A percentile compares a stretch with the other conserved stretches of the same genome.
phyloP scores from a whole-genome alignment of 2,797 vertebrate species.

The Margarornis squamiger region DNA sequence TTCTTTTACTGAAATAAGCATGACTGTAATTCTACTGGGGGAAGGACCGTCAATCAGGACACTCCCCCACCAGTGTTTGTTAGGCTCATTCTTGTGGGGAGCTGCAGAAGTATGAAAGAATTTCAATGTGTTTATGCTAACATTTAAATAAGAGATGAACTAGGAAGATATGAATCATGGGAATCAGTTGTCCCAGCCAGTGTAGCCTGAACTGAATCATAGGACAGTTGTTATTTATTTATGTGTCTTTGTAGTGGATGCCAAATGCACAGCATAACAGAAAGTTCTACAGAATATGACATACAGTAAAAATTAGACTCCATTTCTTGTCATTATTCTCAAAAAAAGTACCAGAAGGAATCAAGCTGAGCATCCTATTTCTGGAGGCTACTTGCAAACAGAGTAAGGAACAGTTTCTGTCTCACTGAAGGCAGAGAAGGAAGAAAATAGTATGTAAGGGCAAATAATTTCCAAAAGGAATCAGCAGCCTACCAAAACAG shows the following conservation, averaged over 20 bases:
- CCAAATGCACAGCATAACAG: background rate
- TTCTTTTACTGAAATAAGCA: background rate
- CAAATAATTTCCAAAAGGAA: background rate
- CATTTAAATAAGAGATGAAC: conserved; percentile 36
- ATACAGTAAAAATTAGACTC: background rate
- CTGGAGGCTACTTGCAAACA: background rate
- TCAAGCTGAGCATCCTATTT: background rate
- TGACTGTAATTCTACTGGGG: background rate
- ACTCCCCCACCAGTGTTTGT: background rate
- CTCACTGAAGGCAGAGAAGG: background rate
- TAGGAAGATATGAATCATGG: conserved; percentile 36
- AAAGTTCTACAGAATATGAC: background rate
- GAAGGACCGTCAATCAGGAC: conserved; percentile 1
- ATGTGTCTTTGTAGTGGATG: conserved; percentile 5
- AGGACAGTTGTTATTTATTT: conserved; percentile 36
- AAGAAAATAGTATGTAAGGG: background rate
- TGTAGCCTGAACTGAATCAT: conserved; percentile 11
- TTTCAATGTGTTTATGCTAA: conserved; percentile 30
- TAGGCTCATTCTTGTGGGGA: background rate
- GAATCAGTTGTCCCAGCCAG: conserved; percentile 11
- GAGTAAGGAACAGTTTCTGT: background rate
- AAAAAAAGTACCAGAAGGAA: background rate
- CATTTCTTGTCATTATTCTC: background rate
- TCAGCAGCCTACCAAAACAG: background rate
- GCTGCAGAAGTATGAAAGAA: conserved; percentile 7